Conservation (phyloP, 2,797 vertebrate species). For the Yasuhikotakia modesta region DNA sequence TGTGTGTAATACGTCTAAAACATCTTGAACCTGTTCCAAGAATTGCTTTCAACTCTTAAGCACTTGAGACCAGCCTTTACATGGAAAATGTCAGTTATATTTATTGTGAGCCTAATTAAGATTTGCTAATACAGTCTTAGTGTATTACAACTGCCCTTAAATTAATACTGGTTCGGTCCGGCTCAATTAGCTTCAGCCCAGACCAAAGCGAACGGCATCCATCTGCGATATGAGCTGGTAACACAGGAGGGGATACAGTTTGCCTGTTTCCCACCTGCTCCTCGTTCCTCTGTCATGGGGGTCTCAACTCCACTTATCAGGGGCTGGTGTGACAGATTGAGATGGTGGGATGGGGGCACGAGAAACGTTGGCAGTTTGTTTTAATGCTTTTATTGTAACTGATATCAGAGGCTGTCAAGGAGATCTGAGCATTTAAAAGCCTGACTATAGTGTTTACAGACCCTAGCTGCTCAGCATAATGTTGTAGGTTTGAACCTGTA, state of each 20-base stretch:
- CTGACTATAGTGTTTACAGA: background rate
- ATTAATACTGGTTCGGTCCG: slow-evolving; percentile 32
- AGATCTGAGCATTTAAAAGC: slow-evolving; percentile 50
- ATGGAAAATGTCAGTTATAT: slow-evolving; percentile 7
- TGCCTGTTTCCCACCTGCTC: slow-evolving; percentile 47
- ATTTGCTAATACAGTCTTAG: background rate
- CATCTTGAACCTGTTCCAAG: background rate
- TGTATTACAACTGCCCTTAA: background rate
- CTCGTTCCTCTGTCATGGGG: slow-evolving; percentile 49
- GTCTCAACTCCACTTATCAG: slow-evolving; percentile 64
- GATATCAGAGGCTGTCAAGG: slow-evolving; percentile 59
- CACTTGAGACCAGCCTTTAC: background rate
- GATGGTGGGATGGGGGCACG: slow-evolving; percentile 51
- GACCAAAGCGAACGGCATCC: slow-evolving; percentile 15
- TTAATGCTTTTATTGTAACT: slow-evolving; percentile 61
- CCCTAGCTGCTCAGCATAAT: background rate
- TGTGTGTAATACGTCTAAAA: background rate
- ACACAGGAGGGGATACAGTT: slow-evolving; percentile 1
- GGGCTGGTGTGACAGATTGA: slow-evolving; percentile 45
- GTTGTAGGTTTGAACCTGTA: background rate
- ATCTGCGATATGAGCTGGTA: slow-evolving; percentile 32
- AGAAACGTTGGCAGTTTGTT: slow-evolving; percentile 45
- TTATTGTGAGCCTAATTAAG: slow-evolving; percentile 33
- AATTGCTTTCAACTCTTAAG: background rate
- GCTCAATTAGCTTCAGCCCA: slow-evolving; percentile 20